phyloP scores from a whole-genome alignment of 2,888 invertebrate genomes.

The Scelioninae gen. 1 region DNA sequence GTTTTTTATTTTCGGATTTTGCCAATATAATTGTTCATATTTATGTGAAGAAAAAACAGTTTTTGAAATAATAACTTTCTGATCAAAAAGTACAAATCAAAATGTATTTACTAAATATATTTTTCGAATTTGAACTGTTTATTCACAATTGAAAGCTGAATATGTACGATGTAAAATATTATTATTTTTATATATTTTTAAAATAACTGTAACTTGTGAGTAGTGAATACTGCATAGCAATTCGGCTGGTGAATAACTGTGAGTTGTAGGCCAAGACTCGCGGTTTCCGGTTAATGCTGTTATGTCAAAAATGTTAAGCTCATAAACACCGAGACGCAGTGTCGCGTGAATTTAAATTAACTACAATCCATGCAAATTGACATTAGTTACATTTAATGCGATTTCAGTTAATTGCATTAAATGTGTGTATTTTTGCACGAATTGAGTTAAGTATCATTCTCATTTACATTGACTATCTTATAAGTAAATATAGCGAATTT shows the following conservation, averaged over 20 bases:
- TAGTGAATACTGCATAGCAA: slow-evolving; percentile 18
- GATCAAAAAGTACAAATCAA: no score
- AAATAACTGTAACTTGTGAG: no score
- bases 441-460: slow-evolving; percentile 13
- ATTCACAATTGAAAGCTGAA: no score
- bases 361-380: slow-evolving; percentile 60
- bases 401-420: slow-evolving; percentile 48
- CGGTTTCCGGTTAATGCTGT: slow-evolving; percentile 39
- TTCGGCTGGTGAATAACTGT: slow-evolving; percentile 31
- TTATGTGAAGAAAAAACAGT: no score
- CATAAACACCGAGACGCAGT: slow-evolving; percentile 29
- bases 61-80: no score
- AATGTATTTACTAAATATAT: no score
- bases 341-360: slow-evolving; percentile 45
- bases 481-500: slow-evolving; percentile 21
- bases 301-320: slow-evolving; percentile 56
- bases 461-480: slow-evolving; percentile 48
- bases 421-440: slow-evolving; percentile 53
- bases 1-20: no score
- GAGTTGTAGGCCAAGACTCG: slow-evolving; percentile 36
- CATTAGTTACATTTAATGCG: slow-evolving; percentile 48
- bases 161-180: not conserved
- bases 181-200: not conserved
- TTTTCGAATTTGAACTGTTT: no score
- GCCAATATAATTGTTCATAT: no score